phyloP scores from a whole-genome alignment of 2,113 vertebrate genomes.

The Caretta caretta region DNA sequence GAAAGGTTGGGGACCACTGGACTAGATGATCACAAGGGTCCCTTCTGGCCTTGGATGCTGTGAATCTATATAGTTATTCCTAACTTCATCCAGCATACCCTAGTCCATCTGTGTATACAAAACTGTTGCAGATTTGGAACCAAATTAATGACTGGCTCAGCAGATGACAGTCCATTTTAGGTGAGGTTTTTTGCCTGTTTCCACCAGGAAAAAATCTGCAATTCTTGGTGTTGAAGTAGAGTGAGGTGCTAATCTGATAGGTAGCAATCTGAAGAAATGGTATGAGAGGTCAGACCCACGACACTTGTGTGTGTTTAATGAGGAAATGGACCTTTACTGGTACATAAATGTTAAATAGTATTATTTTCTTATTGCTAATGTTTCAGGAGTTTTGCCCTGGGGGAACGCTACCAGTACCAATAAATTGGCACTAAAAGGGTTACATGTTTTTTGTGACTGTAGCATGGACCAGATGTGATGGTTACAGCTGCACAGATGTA shows the following conservation, averaged over 20 bases:
- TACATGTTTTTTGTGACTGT: neutral
- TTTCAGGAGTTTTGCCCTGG: neutral
- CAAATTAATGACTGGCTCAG: neutral
- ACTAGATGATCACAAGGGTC: no score
- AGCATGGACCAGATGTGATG: accelerated
- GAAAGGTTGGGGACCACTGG: no score
- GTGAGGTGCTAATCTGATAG: no score
- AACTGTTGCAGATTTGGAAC: neutral
- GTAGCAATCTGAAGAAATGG: neutral
- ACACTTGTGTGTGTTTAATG: neutral
- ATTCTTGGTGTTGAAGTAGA: neutral
- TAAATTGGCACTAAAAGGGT: neutral
- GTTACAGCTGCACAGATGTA: constrained; percentile 27
- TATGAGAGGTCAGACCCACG: neutral
- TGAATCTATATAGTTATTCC: no score
- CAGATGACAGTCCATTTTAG: neutral
- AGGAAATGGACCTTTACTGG: neutral
- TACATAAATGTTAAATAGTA: neutral
- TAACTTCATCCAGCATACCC: no score
- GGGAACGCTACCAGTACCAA: no score
- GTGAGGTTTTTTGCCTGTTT: neutral
- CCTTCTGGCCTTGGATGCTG: no score
- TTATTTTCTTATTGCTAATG: neutral
- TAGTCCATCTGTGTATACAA: accelerated
- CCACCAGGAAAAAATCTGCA: neutral